These are phyloP conservation scores for Saxicola maurus DNA, from an alignment of 2,797 vertebrate species.

Conservation along the genomic window DNA sequence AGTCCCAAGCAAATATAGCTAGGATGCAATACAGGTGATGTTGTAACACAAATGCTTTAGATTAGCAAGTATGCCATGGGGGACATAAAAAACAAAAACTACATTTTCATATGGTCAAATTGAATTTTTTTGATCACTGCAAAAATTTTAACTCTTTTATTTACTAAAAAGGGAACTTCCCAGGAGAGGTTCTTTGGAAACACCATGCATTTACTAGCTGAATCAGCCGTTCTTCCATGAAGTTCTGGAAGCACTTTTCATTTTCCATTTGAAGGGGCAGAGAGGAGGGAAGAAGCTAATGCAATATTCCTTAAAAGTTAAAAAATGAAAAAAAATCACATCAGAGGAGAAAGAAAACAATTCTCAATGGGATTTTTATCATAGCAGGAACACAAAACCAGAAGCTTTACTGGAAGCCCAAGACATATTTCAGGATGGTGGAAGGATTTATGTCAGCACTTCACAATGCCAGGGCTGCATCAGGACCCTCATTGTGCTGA, in stretches of 20 bases:
- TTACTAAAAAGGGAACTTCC: not conserved
- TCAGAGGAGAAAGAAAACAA: not conserved
- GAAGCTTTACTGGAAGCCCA: not conserved
- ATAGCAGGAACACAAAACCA: not conserved
- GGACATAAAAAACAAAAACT: not conserved
- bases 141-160: not conserved
- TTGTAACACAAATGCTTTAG: not conserved
- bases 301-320: not conserved
- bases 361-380: not conserved
- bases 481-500: fast-evolving
- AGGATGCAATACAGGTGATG: not conserved
- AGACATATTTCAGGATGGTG: fast-evolving
- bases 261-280: not conserved
- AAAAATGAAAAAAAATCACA: not conserved
- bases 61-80: not conserved
- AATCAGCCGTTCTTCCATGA: not conserved
- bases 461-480: fast-evolving
- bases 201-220: not conserved
- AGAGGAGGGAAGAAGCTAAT: not conserved
- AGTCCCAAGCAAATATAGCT: not conserved
- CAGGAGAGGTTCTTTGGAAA: not conserved
- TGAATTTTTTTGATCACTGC: not conserved
- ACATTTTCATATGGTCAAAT: not conserved
- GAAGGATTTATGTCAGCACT: not conserved
- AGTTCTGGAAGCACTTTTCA: not conserved